Evolutionary conservation across 1,140 invertebrate species (phyloP), one percentile per base, ranked within the genome.

Genomic region (Anthonomus grandis): DNA sequence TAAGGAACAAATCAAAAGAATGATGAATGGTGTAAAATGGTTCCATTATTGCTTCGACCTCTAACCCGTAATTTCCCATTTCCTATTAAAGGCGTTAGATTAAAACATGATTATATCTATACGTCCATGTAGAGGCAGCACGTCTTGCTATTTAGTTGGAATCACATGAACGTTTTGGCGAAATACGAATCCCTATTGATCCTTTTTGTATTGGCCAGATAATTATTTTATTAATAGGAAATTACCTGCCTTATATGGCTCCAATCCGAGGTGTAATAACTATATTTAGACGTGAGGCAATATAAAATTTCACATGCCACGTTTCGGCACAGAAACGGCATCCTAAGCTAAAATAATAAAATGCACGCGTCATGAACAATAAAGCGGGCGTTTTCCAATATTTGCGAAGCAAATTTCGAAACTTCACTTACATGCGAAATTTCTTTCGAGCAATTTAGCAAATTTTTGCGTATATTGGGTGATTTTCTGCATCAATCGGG

Each of bases 1-100:
- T 51, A 41, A 51, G 36, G 24, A 10, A 9, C 22, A 9, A 25
- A 36, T 19, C 18, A 23, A 49, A 49, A 49, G 47, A 49, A 22
- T 36, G 31, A 19, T 49, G 31, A 19, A 5, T 41, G 49, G n/a
- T 41, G 49, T 51, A 41, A 51, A 51, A 25, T 41, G 41, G 49
- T 41, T 51, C n/a, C 15, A 49, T 49, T 51, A 51, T 25, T 51
- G 21, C 49, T 25, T 22, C 49, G 21, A 51, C 36, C 49, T 51
- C 18, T 51, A 34, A 51, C 49, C 49, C n/a, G 49, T 24, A 51
- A 51, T 51, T 49, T 49, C 47, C 31, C 27, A 49, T 37, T 51
- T 51, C 49, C 49, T 24, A 39, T 15, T 51, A 41, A 24, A 41
- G 49, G 2, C 38, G 8, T 4, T 50, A 45, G 17, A 45, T 45